phyloP scores from a whole-genome alignment of 2,113 vertebrate genomes.

The Fulmarus glacialis region DNA sequence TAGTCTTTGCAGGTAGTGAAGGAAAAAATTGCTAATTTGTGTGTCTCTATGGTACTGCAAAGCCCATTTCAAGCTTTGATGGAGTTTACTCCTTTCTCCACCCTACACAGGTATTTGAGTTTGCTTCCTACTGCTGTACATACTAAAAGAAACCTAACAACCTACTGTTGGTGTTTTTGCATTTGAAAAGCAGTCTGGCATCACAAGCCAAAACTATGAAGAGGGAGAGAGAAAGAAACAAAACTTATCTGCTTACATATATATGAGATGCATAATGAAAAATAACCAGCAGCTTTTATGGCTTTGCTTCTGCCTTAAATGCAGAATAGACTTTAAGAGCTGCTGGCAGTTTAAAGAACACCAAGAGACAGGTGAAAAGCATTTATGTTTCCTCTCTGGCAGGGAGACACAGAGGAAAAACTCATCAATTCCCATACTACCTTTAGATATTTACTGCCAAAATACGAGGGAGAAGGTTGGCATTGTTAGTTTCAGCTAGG shows the following conservation, averaged over 20 bases:
- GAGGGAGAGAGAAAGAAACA: neutral
- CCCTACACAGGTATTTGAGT: neutral
- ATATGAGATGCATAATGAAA: neutral
- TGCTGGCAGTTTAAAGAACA: neutral
- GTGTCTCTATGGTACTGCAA: neutral
- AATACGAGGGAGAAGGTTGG: neutral
- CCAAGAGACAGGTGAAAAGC: neutral
- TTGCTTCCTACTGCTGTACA: neutral
- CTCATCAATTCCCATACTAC: neutral
- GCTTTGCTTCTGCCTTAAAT: neutral
- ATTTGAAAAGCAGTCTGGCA: neutral
- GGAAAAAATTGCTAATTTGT: neutral
- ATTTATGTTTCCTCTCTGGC: neutral
- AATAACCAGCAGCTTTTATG: neutral
- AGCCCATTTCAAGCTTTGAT: neutral
- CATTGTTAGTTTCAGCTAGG: neutral
- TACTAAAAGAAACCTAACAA: neutral
- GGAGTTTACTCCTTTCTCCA: neutral
- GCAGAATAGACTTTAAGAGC: neutral
- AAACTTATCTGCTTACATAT: neutral
- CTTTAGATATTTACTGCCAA: neutral
- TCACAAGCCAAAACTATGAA: neutral
- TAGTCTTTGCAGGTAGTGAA: neutral
- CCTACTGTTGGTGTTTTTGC: neutral
- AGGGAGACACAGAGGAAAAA: neutral